These are phyloP conservation scores for Pogonocherus hispidulus DNA, from an alignment of 2,888 invertebrate genomes.

Conservation along the genomic window DNA sequence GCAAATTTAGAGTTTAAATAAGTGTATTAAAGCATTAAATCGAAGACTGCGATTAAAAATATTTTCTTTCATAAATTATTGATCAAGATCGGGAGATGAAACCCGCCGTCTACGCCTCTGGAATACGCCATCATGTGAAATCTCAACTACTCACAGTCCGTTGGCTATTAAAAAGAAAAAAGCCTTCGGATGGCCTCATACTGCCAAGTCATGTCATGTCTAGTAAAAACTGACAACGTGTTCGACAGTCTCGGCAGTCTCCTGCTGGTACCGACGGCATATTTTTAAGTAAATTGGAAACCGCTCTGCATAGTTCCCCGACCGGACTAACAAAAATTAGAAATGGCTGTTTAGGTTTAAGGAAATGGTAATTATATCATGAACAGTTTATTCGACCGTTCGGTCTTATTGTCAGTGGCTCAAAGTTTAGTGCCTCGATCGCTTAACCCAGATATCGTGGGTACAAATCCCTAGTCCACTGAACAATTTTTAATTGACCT, in stretches of 20 bases:
- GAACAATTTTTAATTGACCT: too few relatives aligned
- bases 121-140: slow-evolving; percentile 5
- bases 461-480: too few relatives aligned
- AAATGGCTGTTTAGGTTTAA: neutral
- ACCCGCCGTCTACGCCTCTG: neutral
- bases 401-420: too few relatives aligned
- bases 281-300: neutral
- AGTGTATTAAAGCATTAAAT: too few relatives aligned
- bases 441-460: too few relatives aligned
- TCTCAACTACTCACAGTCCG: slow-evolving; percentile 15
- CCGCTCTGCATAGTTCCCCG: neutral
- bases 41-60: too few relatives aligned
- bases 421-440: too few relatives aligned
- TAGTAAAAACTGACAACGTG: slow-evolving; percentile 30
- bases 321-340: neutral
- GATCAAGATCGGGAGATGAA: too few relatives aligned
- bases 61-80: too few relatives aligned
- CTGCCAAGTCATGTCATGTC: slow-evolving; percentile 28
- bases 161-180: slow-evolving; percentile 16
- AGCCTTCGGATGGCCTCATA: slow-evolving; percentile 23
- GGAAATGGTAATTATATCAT: neutral
- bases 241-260: neutral
- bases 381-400: neutral
- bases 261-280: neutral
- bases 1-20: too few relatives aligned